A percentile compares a stretch with the other conserved stretches of the same genome.
Evolutionary conservation across 2,113 vertebrate species (phyloP).

Genomic region (Cnemophilus loriae): DNA sequence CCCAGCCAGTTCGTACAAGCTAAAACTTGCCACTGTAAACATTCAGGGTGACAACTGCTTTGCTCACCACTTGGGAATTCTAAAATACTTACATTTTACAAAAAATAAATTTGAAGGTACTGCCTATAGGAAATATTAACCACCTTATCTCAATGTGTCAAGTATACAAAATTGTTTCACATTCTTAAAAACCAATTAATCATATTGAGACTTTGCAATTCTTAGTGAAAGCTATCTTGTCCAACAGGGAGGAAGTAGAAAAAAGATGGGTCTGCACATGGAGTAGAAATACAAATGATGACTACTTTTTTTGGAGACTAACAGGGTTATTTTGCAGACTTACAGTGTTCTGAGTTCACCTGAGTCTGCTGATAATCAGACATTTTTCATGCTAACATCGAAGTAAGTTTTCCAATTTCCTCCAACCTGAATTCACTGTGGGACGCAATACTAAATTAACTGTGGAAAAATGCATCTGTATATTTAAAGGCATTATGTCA

Average conservation of each 20-base stretch:
- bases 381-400: neutral
- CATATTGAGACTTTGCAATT: neutral
- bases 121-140: neutral
- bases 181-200: neutral
- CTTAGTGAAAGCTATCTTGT: neutral
- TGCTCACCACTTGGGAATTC: neutral
- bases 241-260: neutral
- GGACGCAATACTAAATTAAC: neutral
- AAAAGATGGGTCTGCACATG: neutral
- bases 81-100: neutral
- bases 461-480: neutral
- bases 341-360: neutral
- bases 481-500: neutral
- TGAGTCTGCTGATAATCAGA: neutral
- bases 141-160: neutral
- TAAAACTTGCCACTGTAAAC: neutral
- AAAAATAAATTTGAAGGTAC: neutral
- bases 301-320: neutral
- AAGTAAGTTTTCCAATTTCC: neutral
- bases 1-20: neutral
- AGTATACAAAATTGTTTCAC: neutral
- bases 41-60: neutral
- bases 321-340: neutral
- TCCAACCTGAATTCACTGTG: neutral
- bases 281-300: neutral